A percentile compares a stretch with the other conserved stretches of the same genome.
Conservation (phyloP, 2,888 invertebrate genomes). For the Monoplex corrugatus region DNA sequence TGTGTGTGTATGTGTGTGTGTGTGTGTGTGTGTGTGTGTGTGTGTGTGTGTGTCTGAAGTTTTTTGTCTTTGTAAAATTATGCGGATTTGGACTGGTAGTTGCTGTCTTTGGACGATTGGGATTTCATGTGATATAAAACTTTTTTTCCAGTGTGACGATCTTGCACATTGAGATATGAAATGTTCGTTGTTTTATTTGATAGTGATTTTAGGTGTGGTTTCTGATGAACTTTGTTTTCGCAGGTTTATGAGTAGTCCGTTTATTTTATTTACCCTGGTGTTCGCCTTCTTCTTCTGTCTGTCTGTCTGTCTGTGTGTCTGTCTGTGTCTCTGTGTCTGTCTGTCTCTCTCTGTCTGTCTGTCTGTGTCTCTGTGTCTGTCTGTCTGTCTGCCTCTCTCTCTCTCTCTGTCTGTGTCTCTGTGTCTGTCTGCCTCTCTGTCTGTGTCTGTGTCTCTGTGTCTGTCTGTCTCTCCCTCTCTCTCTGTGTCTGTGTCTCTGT, state of each 20-base stretch:
- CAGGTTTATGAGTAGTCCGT: too few species aligned
- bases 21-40: slow-evolving; percentile 36
- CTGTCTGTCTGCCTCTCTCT: not conserved
- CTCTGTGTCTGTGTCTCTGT: not conserved
- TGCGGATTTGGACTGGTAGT: too few species aligned
- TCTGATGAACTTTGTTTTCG: too few species aligned
- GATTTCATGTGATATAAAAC: too few species aligned
- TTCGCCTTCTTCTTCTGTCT: not conserved
- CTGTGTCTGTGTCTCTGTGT: not conserved
- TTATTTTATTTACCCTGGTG: not conserved
- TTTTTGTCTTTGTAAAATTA: too few species aligned
- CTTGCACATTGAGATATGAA: too few species aligned
- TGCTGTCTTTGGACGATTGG: too few species aligned
- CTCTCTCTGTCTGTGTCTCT: slow-evolving; percentile 6
- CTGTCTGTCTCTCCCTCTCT: not conserved
- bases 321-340: not conserved
- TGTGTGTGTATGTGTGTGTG: slow-evolving; percentile 22
- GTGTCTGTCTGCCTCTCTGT: not conserved
- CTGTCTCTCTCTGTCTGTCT: not conserved
- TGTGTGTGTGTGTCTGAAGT: slow-evolving; percentile 4
- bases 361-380: not conserved
- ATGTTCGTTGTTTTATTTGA: too few species aligned
- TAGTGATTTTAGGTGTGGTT: too few species aligned
- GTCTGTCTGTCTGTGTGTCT: not conserved
- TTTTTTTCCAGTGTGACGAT: too few species aligned